A percentile compares a stretch with the other conserved stretches of the same genome.
These are phyloP conservation scores for Cryptophagus acutangulus DNA, from an alignment of 2,888 invertebrate species.

Conservation along the genomic window DNA sequence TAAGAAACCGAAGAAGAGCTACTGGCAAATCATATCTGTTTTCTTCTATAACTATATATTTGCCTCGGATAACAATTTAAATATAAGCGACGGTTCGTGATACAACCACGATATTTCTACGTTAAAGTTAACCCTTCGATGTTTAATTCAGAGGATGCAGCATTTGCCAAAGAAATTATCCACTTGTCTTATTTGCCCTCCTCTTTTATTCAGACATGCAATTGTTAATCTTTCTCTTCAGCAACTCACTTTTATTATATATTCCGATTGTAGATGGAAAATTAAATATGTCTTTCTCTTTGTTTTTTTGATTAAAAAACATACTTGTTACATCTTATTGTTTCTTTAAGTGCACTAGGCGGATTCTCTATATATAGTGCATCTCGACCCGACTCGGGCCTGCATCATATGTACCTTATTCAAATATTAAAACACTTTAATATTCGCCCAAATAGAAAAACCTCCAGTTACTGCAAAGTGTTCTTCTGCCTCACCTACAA, in stretches of 20 bases:
- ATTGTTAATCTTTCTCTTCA: constrained; percentile 40
- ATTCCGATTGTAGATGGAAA: constrained; percentile 38
- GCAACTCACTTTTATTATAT: constrained; percentile 36
- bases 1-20: constrained; percentile 38
- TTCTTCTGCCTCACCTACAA: constrained; percentile 1
- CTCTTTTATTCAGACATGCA: constrained; percentile 39
- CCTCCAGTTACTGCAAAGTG: constrained; percentile 2
- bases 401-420: background rate
- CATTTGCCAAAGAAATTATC: constrained; percentile 45
- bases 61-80: constrained; percentile 36
- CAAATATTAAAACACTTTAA: constrained; percentile 10
- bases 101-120: constrained; percentile 37
- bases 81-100: constrained; percentile 42
- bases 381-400: background rate
- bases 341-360: constrained; percentile 16
- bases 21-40: constrained; percentile 40
- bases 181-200: constrained; percentile 43
- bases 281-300: constrained; percentile 40
- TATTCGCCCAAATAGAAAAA: constrained; percentile 6
- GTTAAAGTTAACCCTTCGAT: constrained; percentile 31
- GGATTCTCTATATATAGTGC: background rate
- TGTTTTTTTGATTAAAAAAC: constrained; percentile 32
- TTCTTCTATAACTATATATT: constrained; percentile 35
- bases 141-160: constrained; percentile 41
- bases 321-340: constrained; percentile 18